Evolutionary conservation across 2,113 vertebrate genomes (phyloP).

Genomic region (Takifugu bimaculatus): DNA sequence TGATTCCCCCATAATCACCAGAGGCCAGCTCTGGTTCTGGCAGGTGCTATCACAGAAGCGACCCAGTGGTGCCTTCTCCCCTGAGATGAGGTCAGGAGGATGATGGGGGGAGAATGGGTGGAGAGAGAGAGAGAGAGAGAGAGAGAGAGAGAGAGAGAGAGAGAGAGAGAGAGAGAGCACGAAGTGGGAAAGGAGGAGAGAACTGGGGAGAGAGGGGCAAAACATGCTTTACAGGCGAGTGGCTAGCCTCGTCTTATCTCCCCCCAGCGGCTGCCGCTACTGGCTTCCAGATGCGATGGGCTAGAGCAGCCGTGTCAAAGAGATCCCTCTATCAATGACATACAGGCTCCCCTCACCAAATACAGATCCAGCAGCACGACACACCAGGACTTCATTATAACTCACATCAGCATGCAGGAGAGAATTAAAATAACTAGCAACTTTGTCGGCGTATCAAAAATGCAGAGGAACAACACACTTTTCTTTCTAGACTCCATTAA

Average conservation of each 20-base stretch:
- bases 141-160: too few species aligned
- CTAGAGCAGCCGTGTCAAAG: constrained; percentile 75
- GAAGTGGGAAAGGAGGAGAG: constrained; percentile 39
- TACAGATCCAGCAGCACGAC: constrained; percentile 75
- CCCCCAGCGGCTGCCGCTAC: constrained; percentile 74
- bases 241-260: constrained; percentile 80
- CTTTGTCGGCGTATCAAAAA: constrained; percentile 44
- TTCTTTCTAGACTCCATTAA: too few species aligned
- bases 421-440: constrained; percentile 49
- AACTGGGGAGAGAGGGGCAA: constrained; percentile 47
- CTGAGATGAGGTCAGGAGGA: constrained; percentile 77
- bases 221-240: constrained; percentile 60
- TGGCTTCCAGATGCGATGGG: constrained; percentile 70
- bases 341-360: constrained; percentile 77
- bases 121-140: constrained; percentile 4
- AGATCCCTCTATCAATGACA: constrained; percentile 85
- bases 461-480: constrained; percentile 14
- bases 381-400: constrained; percentile 84
- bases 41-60: constrained; percentile 74
- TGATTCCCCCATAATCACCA: constrained; percentile 75
- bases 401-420: constrained; percentile 61
- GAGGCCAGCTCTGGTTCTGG: constrained; percentile 67
- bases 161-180: background rate
- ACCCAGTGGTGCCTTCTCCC: constrained; percentile 81
- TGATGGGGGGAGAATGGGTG: constrained; percentile 45